Conservation (phyloP, 2,797 vertebrate genomes). For the Gambelia wislizenii region DNA sequence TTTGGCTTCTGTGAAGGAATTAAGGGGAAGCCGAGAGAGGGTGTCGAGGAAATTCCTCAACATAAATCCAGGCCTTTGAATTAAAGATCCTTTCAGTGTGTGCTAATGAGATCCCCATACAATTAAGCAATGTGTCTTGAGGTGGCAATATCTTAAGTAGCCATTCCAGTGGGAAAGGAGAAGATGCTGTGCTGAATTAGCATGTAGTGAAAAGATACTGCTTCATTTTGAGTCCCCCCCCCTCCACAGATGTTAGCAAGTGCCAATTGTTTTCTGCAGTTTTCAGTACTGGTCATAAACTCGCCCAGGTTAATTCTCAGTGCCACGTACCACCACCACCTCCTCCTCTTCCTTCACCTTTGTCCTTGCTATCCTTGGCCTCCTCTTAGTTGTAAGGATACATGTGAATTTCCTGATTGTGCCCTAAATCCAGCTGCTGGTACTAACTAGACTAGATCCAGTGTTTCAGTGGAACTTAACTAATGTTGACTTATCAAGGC, state of each 20-base stretch:
- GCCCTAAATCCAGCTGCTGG: too few relatives aligned
- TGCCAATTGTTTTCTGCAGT: not conserved
- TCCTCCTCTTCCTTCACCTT: too few relatives aligned
- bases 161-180: conserved; percentile 24
- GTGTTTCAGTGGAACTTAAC: too few relatives aligned
- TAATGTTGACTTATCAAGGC: too few relatives aligned
- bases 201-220: too few relatives aligned
- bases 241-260: not conserved
- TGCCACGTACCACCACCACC: too few relatives aligned
- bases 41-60: conserved; percentile 58
- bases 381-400: not conserved
- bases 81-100: conserved; percentile 51
- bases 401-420: not conserved
- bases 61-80: conserved; percentile 70
- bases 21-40: conserved; percentile 20
- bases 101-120: conserved; percentile 64
- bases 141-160: conserved; percentile 27
- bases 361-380: too few relatives aligned
- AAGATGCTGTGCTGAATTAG: not conserved
- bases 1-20: conserved; percentile 66
- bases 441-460: too few relatives aligned
- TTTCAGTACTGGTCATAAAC: not conserved
- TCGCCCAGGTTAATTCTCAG: too few relatives aligned
- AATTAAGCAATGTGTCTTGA: conserved; percentile 58
- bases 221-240: not conserved